Base-by-base conservation (phyloP, 2,797 vertebrate species). In the Diplodus puntazzo region DNA sequence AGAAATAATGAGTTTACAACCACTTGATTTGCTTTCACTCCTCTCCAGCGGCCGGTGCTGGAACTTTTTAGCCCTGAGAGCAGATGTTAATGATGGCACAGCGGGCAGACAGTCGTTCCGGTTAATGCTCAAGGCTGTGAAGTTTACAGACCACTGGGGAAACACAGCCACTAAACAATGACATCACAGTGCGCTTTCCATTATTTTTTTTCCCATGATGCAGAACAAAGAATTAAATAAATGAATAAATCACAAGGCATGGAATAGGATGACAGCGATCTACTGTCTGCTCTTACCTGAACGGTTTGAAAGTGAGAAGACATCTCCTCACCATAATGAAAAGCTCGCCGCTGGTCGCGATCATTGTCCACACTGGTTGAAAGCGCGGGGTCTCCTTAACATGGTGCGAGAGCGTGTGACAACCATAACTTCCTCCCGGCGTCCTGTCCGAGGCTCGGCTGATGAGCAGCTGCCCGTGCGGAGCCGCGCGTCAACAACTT, bases 261-360 rank as follows among this genome's bases (percentile, higher is more conserved):
- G 3, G 1, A 57, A 16, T 48, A 5, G 7, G 17, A 17, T 16
- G 45, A 46, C 13, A 16, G 45, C 5, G 2, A 46, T 3, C 58
- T 34, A 2, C 18, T 74, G 30, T 18, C 3, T 2, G 39, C 16
- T 87, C 97, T 97, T 96, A 99, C 98, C 98, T 97, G 95, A 99
- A 99, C 42, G 97, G 98, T 95, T 96, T 98, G 96, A 98, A 95
- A 94, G 97, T 98, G 95, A 98, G 95, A 78, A 98, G 96, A 91
- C 97, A 98, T 97, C 98, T 97, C 91, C 98, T 97, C 94, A 97
- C 93, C 97, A 98, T 97, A 94, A 95, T 97, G 95, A 96, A 97
- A 90, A 97, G 95, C 90, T 98, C 97, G 75, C 92, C 90, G 93
- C 95, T 94, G 87, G 94, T 91, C 34, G 88, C 73, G 43, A 77